Evolutionary conservation across 2,888 invertebrate genomes (phyloP).

Genomic region (Acanthococcus lagerstroemiae): DNA sequence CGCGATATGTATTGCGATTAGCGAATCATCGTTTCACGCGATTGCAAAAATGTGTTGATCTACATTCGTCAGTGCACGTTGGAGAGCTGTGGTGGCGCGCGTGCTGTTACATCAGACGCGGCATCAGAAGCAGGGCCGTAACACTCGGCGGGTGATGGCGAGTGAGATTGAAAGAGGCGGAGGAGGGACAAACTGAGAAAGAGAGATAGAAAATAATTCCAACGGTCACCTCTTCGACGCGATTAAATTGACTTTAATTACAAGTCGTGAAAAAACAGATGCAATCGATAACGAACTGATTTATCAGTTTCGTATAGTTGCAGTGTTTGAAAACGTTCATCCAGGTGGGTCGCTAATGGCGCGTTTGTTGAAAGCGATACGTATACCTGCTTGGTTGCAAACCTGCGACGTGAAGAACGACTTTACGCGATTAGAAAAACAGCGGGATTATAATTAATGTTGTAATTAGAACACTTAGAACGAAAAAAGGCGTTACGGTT

Average conservation of each 20-base stretch:
- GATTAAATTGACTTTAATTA: constrained; percentile 4
- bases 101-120: too few relatives aligned
- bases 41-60: too few relatives aligned
- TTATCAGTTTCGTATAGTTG: background rate
- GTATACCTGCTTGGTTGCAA: too few relatives aligned
- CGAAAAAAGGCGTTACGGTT: background rate
- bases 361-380: constrained; percentile 21
- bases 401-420: too few relatives aligned
- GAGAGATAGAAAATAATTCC: background rate
- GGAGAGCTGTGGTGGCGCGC: too few relatives aligned
- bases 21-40: too few relatives aligned
- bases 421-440: background rate
- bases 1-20: too few relatives aligned
- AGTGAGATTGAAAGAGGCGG: background rate
- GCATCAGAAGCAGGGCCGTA: too few relatives aligned
- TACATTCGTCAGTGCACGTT: too few relatives aligned
- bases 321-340: background rate
- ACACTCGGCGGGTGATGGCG: background rate
- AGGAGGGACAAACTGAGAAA: background rate
- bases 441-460: constrained; percentile 19
- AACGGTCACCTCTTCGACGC: background rate
- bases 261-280: background rate
- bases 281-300: constrained; percentile 3
- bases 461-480: constrained; percentile 22
- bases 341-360: constrained; percentile 18